Evolutionary conservation across 2,888 invertebrate species (phyloP).

Genomic region (Athalia rosae): DNA sequence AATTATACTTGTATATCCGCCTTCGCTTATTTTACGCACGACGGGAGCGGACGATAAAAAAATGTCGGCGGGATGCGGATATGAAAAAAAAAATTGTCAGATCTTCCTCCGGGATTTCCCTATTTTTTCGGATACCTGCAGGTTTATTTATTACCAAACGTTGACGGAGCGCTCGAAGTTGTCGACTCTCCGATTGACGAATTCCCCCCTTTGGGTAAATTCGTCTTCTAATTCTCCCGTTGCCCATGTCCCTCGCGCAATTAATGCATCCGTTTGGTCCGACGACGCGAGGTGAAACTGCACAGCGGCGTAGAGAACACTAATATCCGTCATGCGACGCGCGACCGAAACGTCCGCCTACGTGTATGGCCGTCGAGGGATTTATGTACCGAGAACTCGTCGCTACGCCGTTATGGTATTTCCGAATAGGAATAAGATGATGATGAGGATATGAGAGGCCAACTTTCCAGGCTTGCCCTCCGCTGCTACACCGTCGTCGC

Average conservation of each 20-base stretch:
- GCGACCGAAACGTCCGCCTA: background rate
- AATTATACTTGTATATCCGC: slow-evolving; percentile 38
- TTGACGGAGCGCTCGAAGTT: slow-evolving; percentile 7
- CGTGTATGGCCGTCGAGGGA: background rate
- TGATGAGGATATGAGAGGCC: background rate
- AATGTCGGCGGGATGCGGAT: background rate
- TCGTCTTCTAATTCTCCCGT: background rate
- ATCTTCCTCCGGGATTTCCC: no score
- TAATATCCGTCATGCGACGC: slow-evolving; percentile 14
- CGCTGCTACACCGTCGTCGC: slow-evolving; percentile 1
- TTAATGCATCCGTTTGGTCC: slow-evolving; percentile 34
- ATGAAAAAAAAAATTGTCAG: background rate
- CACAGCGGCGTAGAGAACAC: background rate
- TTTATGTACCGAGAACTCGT: slow-evolving; percentile 6
- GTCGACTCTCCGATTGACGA: slow-evolving; percentile 19
- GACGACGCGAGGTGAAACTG: background rate
- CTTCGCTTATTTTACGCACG: slow-evolving; percentile 14
- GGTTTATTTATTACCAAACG: background rate
- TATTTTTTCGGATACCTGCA: no score
- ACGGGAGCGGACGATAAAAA: background rate
- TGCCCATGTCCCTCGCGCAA: background rate
- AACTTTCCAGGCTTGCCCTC: background rate
- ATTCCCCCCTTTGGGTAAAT: background rate
- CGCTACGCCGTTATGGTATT: background rate
- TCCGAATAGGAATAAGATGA: background rate